Percentiles rank a stretch among this genome's conserved stretches.
Evolutionary conservation across 2,113 vertebrate genomes (phyloP).

Genomic region (Cygnus buccinator): DNA sequence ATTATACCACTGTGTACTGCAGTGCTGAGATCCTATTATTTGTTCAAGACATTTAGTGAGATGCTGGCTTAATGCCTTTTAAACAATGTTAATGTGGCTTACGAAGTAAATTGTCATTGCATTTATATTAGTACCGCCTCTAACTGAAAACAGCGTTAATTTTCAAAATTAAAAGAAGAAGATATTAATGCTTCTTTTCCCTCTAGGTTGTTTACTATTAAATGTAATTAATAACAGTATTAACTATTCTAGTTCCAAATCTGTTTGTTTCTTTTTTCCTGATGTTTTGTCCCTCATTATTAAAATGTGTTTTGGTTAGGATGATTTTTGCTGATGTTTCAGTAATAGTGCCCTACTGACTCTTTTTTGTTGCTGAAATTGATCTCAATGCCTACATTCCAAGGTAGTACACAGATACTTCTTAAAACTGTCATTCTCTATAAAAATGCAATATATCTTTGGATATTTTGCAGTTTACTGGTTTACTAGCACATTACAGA

Average conservation of each 20-base stretch:
- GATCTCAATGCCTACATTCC: not conserved
- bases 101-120: not conserved
- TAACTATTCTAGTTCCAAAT: not conserved
- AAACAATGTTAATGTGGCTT: not conserved
- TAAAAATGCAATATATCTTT: not conserved
- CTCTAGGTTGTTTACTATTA: not conserved
- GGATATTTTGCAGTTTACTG: not conserved
- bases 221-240: not conserved
- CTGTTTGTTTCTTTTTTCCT: fast-evolving
- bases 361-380: not conserved
- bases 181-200: not conserved
- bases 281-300: not conserved
- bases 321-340: not conserved
- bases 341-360: not conserved
- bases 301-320: not conserved
- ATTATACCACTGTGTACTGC: not conserved
- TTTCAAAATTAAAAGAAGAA: conserved; percentile 15
- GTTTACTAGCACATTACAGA: not conserved
- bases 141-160: not conserved
- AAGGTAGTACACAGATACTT: not conserved
- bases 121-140: conserved; percentile 1
- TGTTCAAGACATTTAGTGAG: not conserved
- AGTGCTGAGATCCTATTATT: not conserved
- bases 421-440: not conserved
- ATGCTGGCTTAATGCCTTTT: not conserved